These are phyloP conservation scores for Cataglyphis livida DNA, from an alignment of 2,888 invertebrate genomes.

Conservation along the genomic window DNA sequence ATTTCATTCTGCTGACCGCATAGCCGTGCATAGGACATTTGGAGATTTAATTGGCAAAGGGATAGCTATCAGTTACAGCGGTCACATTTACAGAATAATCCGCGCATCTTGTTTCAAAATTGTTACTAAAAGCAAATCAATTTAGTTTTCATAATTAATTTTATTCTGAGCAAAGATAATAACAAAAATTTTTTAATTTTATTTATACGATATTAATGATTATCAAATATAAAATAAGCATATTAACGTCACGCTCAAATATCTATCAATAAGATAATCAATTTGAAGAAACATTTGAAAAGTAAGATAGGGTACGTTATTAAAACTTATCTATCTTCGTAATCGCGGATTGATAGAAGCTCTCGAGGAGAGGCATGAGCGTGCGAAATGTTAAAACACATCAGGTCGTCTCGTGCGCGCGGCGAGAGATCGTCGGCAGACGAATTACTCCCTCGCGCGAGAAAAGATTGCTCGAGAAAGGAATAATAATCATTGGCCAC, in stretches of 20 bases:
- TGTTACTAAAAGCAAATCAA: not conserved
- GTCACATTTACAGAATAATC: not conserved
- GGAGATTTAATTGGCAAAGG: not conserved
- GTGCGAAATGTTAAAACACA: conserved; percentile 32
- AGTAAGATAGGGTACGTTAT: not conserved
- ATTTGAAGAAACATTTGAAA: not conserved
- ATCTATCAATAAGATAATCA: not conserved
- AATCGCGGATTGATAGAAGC: not conserved
- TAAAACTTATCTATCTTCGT: conserved; percentile 17
- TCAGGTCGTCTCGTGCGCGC: not conserved
- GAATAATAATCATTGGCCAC: conserved; percentile 51
- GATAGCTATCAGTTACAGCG: not conserved
- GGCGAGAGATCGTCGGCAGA: conserved; percentile 28
- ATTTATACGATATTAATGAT: not conserved
- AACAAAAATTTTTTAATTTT: not conserved
- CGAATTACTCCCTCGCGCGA: conserved; percentile 44
- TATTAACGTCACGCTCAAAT: not conserved
- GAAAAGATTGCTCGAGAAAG: conserved; percentile 35
- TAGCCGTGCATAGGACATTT: conserved; percentile 13
- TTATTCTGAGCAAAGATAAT: not conserved
- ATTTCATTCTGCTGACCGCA: not conserved
- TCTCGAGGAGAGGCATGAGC: conserved; percentile 15
- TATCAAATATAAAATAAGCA: not conserved
- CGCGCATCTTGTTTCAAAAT: not conserved
- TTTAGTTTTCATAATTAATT: not conserved